Evolutionary conservation across 2,888 invertebrate genomes (phyloP), one percentile per base, ranked within the genome.

Genomic region (Carabus problematicus): DNA sequence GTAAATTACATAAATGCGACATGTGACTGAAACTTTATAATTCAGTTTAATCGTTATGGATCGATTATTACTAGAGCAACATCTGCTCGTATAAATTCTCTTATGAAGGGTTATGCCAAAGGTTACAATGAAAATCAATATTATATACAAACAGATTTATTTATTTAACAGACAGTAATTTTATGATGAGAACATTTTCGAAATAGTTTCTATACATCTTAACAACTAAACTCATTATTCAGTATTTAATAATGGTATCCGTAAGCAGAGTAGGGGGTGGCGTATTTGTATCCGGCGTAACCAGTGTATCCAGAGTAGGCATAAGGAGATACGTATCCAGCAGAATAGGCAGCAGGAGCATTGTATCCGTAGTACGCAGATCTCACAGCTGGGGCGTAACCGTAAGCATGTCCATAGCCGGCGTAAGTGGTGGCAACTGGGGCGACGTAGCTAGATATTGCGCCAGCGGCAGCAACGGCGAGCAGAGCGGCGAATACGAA

Each of bases 391-490:
- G 58, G 58, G 59, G 64, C 54, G 6, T 29, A 29, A 29, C 29
- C 29, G 29, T 29, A 29, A 29, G 29, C 29, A 6, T 29, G 29
- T 29, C 29, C 29, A 6, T 29, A 29, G 29, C 29, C 29, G 29
- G 29, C 29, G 29, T 29, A 29, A 29, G 29, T 6, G 29, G 3
- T 29, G 29, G 60, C 18, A 29, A 52, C 14, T 12, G 59, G n/a
- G 14, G 39, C 11, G n/a, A 56, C 39, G 14, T 45, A 41, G 14
- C 52, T 45, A 41, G 85, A 85, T 78, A 29, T 6, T 29, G 29
- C 29, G 29, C 84, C 84, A 47, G 87, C 86, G 68, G 82, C 77
- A 59, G 83, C 84, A 70, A 85, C 79, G 75, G 86, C 86, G 82
- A 87, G 75, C 47, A 87, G 77, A 77, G 67, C 67, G 59, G 59